Conservation (phyloP, 2,888 invertebrate species). For the Machimus atricapillus region DNA sequence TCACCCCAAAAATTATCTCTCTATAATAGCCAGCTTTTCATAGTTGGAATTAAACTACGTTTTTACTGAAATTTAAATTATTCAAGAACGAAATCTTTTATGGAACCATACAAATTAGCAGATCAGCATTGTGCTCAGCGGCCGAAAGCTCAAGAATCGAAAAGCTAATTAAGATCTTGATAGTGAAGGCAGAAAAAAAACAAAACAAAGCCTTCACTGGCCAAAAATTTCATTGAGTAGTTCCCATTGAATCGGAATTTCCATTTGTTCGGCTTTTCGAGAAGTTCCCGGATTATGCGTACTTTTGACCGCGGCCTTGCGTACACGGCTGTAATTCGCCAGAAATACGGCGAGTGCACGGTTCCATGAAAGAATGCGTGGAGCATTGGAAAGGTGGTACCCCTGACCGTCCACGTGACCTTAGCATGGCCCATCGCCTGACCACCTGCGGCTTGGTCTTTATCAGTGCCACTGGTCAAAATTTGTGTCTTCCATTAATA, state of each 20-base stretch:
- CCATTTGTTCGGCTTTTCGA: not conserved
- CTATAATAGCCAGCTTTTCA: not conserved
- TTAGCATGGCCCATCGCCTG: not conserved
- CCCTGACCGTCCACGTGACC: not conserved
- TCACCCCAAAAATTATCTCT: not conserved
- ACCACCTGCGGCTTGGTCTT: not conserved
- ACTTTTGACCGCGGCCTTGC: not conserved
- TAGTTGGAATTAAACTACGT: not conserved
- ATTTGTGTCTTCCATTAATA: not conserved
- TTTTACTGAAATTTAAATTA: not conserved
- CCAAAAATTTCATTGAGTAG: not conserved
- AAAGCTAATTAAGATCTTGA: slow-evolving; percentile 1
- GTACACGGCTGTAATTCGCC: not conserved
- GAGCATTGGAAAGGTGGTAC: not conserved
- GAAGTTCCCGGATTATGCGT: not conserved
- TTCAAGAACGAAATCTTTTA: not conserved
- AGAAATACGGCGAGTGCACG: not conserved
- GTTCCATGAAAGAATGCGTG: not conserved
- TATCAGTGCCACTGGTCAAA: slow-evolving; percentile 3
- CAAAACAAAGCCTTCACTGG: not conserved
- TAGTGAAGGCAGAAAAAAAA: not conserved
- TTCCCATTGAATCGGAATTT: not conserved
- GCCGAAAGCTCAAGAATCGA: not conserved
- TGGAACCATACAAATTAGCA: not conserved
- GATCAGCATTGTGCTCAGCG: not conserved